Evolutionary conservation across 2,797 vertebrate genomes (phyloP).

Genomic region (Florisuga fusca): DNA sequence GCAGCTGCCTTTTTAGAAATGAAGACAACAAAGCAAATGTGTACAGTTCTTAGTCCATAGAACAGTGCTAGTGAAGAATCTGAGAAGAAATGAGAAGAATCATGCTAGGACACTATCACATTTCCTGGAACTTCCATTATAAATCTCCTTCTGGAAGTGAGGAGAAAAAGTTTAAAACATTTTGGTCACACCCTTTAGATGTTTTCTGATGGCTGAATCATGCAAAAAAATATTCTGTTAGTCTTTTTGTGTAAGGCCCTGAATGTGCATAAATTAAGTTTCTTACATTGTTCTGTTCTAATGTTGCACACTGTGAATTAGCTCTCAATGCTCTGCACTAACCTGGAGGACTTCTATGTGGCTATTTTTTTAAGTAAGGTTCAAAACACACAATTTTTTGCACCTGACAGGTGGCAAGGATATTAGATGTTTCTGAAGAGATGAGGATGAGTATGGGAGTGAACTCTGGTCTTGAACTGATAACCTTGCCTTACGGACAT

Average conservation of each 20-base stretch:
- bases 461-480: slow-evolving; percentile 91
- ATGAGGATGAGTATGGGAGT: slow-evolving; percentile 90
- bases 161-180: background rate
- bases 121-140: background rate
- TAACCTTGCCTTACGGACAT: slow-evolving; percentile 91
- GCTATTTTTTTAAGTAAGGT: background rate
- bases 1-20: background rate
- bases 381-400: slow-evolving; percentile 34
- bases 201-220: background rate
- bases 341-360: background rate
- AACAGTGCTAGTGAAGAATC: no score
- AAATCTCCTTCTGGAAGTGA: background rate
- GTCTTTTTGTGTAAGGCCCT: background rate
- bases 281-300: background rate
- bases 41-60: background rate
- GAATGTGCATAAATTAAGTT: background rate
- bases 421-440: slow-evolving; percentile 91
- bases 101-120: fast-evolving
- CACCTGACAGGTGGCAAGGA: slow-evolving; percentile 88
- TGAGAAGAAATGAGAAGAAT: background rate
- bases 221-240: background rate
- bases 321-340: background rate
- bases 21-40: background rate
- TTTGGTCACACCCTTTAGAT: background rate
- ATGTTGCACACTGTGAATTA: background rate